phyloP scores from a whole-genome alignment of 2,888 invertebrate genomes.

The Julus scanicus region DNA sequence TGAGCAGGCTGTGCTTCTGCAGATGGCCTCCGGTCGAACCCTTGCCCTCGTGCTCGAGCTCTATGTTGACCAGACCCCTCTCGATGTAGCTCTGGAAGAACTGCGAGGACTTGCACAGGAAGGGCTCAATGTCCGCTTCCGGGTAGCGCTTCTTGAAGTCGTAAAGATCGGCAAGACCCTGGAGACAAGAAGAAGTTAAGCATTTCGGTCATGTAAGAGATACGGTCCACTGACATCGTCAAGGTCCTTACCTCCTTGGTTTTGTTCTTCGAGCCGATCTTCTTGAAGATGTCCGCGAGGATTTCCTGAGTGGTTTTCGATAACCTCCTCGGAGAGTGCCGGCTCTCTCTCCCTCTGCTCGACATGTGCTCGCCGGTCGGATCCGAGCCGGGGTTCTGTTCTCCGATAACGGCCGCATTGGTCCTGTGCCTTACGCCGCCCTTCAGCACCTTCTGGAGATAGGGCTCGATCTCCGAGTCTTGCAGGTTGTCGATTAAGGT shows the following conservation, averaged over 20 bases:
- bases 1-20: constrained; percentile 49
- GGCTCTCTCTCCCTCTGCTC: constrained; percentile 49
- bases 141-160: constrained; percentile 83
- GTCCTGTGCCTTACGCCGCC: constrained; percentile 56
- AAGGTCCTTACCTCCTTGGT: constrained; percentile 72
- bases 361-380: not conserved
- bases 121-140: constrained; percentile 85
- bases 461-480: constrained; percentile 87
- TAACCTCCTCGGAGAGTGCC: constrained; percentile 69
- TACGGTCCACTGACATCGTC: too few relatives aligned
- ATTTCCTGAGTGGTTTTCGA: constrained; percentile 86
- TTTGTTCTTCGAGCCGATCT: constrained; percentile 89
- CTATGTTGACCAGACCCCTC: constrained; percentile 77
- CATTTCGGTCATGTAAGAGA: too few relatives aligned
- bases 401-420: not conserved
- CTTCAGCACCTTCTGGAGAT: constrained; percentile 77
- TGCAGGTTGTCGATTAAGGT: constrained; percentile 71
- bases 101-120: constrained; percentile 82
- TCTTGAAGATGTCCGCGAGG: constrained; percentile 87
- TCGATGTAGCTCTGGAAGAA: constrained; percentile 89
- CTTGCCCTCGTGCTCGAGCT: constrained; percentile 66
- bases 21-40: not conserved
- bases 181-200: too few relatives aligned
- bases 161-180: constrained; percentile 83
- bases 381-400: not conserved